Evolutionary conservation across 2,888 invertebrate species (phyloP).

Genomic region (Philaethria dido): DNA sequence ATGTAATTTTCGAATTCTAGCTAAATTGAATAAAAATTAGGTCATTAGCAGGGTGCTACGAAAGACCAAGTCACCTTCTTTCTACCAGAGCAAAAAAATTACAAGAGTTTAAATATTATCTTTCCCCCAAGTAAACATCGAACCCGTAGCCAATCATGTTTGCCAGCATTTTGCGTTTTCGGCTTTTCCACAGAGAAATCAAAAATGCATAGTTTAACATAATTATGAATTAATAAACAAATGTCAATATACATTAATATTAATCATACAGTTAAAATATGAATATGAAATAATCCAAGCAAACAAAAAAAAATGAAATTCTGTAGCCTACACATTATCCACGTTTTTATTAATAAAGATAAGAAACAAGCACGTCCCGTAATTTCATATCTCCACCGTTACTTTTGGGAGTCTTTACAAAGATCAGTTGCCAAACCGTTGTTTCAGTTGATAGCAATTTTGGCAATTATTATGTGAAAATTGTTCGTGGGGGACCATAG

Average conservation of each 20-base stretch:
- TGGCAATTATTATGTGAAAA: slow-evolving; percentile 42
- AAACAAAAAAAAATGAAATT: neutral
- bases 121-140: no score
- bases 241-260: no score
- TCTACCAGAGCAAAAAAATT: no score
- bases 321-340: neutral
- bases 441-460: slow-evolving; percentile 48
- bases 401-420: slow-evolving; percentile 1
- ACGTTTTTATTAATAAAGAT: neutral
- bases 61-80: no score
- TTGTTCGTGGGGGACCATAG: slow-evolving; percentile 42
- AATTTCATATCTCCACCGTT: neutral
- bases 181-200: neutral
- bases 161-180: no score
- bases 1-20: no score
- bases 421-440: neutral
- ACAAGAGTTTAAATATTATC: no score
- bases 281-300: no score
- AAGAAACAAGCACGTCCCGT: neutral
- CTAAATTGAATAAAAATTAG: no score
- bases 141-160: no score
- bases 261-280: no score
- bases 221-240: neutral
- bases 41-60: no score
- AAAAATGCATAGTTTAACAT: neutral